These are phyloP conservation scores for Venustaconcha ellipsiformis DNA, from an alignment of 1,140 invertebrate species.

Conservation along the genomic window DNA sequence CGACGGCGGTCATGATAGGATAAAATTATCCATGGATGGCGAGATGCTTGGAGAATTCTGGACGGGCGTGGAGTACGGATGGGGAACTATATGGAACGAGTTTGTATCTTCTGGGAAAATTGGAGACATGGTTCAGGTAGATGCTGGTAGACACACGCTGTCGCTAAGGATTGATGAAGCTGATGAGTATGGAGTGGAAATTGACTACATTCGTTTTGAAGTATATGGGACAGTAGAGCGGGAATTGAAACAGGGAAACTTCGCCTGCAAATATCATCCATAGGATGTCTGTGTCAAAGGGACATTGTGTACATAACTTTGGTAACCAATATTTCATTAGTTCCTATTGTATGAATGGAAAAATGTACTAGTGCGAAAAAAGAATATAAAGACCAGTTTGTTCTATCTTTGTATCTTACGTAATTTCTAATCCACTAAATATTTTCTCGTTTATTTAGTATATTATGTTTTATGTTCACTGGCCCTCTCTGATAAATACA, in stretches of 20 bases:
- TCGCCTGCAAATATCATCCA: constrained; percentile 21
- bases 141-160: constrained; percentile 13
- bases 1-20: constrained; percentile 30
- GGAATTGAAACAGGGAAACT: constrained; percentile 9
- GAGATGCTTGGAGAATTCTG: constrained; percentile 13
- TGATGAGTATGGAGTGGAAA: constrained; percentile 32
- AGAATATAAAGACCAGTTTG: too few relatives aligned
- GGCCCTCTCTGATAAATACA: too few relatives aligned
- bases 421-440: too few relatives aligned
- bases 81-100: constrained; percentile 25
- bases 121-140: constrained; percentile 4
- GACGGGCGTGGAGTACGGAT: constrained; percentile 5
- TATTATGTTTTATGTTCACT: too few relatives aligned
- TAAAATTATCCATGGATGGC: constrained; percentile 23
- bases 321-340: too few relatives aligned
- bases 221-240: constrained; percentile 14
- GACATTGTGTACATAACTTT: too few relatives aligned
- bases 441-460: too few relatives aligned
- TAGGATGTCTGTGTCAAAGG: neutral
- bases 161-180: constrained; percentile 3
- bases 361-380: too few relatives aligned
- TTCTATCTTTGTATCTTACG: too few relatives aligned
- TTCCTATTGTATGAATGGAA: too few relatives aligned
- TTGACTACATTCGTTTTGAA: constrained; percentile 31
- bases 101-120: constrained; percentile 28